Base-by-base conservation (phyloP, 2,113 vertebrate genomes). In the Lagopus muta region DNA sequence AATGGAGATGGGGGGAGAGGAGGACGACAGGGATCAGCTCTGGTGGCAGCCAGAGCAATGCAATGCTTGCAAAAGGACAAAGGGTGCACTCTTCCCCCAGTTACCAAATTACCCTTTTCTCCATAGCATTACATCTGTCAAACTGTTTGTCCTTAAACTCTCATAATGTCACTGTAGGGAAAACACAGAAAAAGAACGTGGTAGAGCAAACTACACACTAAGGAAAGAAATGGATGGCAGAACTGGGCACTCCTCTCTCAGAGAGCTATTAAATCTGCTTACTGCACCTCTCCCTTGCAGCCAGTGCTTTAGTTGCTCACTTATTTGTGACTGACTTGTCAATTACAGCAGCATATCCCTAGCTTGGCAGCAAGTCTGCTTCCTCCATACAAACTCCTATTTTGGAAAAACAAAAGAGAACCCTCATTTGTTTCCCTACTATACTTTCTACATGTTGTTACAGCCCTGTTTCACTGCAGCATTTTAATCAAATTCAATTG, bases 291-390 rank as follows among this genome's bases (percentile, higher is more conserved):
- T 74, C 47, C 57, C 34, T 45, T 11, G 6, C 91, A 86, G 79
- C 20, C 57, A 72, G 57, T 12, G 73, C 88, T 88, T 75, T 27
- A 22, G 52, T 86, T 75, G 57, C 69, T 92, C 80, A 48, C 57
- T 93, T 92, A 91, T 86, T 95, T 91, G 82, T 86, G 61, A 75
- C 69, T 91, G 94, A 86, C 71, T 96, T 83, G 91, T 94, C 94
- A 94, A 92, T 92, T 91, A 92, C 1, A 91, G 82, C 60, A 89
- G 79, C 42, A 52, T 52, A 81, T 94, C 65, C 91, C 93, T 88
- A 96, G 94, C 88, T 95, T 92, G 94, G 94, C 62, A 84, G 43
- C 65, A 88, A 78, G 32, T n/a, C 73, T 50, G 55, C 72, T 82
- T 91, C 85, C 87, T 65, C 52, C 32, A 74, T 38, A 11, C 21